phyloP scores from a whole-genome alignment of 2,888 invertebrate genomes.

The Conops quadrifasciatus region DNA sequence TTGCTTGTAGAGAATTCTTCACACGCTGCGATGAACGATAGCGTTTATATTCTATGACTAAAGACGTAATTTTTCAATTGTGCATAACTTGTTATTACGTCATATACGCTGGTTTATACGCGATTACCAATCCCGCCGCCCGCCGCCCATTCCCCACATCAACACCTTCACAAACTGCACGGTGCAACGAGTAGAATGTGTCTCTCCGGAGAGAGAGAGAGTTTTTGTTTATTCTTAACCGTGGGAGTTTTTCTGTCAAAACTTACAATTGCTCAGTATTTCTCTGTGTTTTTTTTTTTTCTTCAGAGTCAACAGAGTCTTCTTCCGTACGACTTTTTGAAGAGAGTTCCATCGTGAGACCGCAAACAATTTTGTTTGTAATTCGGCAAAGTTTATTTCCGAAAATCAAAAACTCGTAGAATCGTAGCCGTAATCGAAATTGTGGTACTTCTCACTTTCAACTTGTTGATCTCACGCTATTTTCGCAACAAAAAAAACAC shows the following conservation, averaged over 20 bases:
- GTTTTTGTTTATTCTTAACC: conserved; percentile 6
- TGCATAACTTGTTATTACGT: conserved; percentile 36
- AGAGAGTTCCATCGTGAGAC: conserved; percentile 14
- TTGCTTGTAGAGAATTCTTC: conserved; percentile 37
- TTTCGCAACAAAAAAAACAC: too few relatives aligned
- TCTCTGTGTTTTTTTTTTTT: too few relatives aligned
- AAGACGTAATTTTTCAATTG: conserved; percentile 31
- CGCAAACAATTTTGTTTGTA: conserved; percentile 5
- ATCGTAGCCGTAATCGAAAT: too few relatives aligned
- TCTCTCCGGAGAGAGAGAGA: too few relatives aligned
- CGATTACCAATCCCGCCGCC: background rate
- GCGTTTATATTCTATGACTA: conserved; percentile 19
- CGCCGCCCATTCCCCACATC: conserved; percentile 27
- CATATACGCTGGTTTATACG: conserved; percentile 31
- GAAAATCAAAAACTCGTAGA: background rate
- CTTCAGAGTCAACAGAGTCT: too few relatives aligned
- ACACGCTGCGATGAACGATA: conserved; percentile 36
- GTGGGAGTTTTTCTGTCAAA: conserved; percentile 25
- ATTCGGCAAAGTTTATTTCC: background rate
- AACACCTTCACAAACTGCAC: too few relatives aligned
- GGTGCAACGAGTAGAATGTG: too few relatives aligned
- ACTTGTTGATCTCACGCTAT: too few relatives aligned
- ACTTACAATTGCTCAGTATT: background rate
- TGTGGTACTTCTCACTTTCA: too few relatives aligned
- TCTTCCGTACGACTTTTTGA: background rate